phyloP scores from a whole-genome alignment of 2,797 vertebrate genomes.

The Aselliscus stoliczkanus region DNA sequence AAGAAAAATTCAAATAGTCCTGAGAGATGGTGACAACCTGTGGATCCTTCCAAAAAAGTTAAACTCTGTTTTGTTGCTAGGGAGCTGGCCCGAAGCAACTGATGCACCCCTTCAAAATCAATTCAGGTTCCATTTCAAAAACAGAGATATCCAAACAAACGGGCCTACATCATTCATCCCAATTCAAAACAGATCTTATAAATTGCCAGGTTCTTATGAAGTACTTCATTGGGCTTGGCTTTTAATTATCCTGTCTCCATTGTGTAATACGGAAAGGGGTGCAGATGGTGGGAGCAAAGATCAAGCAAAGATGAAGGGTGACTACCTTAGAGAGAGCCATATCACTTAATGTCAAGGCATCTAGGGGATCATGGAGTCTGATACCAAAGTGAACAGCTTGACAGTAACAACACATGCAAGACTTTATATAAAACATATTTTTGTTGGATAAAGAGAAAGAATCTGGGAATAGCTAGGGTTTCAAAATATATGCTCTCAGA shows the following conservation, averaged over 20 bases:
- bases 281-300: neutral
- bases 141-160: neutral
- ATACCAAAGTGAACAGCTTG: neutral
- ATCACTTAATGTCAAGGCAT: neutral
- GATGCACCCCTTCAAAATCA: neutral
- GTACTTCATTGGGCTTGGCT: neutral
- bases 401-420: neutral
- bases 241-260: neutral
- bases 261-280: neutral
- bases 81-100: neutral
- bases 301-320: neutral
- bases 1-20: neutral
- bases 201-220: neutral
- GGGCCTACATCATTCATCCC: neutral
- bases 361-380: neutral
- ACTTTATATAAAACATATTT: neutral
- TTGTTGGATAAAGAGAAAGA: neutral
- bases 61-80: neutral
- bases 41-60: neutral
- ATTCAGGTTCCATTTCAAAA: neutral
- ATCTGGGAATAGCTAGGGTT: neutral
- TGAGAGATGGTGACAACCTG: neutral
- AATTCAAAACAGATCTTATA: neutral
- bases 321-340: neutral
- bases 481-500: neutral